These are phyloP conservation scores for Vultur gryphus DNA, from an alignment of 2,797 vertebrate species.

Conservation along the genomic window DNA sequence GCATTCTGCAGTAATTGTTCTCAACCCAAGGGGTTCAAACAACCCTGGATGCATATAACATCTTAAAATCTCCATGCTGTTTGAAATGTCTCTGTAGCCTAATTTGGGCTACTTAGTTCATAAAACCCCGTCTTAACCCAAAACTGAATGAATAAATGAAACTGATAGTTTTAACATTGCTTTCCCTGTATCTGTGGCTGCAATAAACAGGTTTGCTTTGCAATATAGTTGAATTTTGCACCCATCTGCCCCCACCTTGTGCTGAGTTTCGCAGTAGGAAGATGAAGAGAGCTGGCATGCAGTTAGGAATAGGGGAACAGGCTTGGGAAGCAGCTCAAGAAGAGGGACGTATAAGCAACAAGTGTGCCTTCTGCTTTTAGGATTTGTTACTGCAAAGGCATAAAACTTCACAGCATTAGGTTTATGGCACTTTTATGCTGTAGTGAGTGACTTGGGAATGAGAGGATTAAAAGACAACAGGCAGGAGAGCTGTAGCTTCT, in stretches of 20 bases:
- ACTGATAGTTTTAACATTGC: background rate
- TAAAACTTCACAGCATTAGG: background rate
- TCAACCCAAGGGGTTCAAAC: background rate
- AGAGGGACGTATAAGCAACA: background rate
- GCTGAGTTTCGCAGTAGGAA: background rate
- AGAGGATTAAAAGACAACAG: slow-evolving; percentile 29
- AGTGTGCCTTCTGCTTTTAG: background rate
- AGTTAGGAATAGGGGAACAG: background rate
- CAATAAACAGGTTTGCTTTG: background rate
- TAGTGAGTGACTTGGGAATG: background rate
- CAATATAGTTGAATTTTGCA: background rate
- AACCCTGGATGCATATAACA: background rate
- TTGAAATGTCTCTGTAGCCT: background rate
- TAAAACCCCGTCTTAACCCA: background rate
- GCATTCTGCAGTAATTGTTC: background rate
- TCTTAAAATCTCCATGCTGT: background rate
- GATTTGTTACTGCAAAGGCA: background rate
- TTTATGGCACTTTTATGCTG: background rate
- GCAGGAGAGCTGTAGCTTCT: background rate
- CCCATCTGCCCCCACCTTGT: background rate
- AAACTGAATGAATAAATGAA: background rate
- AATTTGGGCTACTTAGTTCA: background rate
- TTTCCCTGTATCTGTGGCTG: background rate
- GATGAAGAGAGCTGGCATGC: background rate
- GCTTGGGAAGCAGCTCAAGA: background rate